Percentiles rank a stretch among this genome's conserved stretches.
Evolutionary conservation across 92 coral and sea anemone genomes (phyloP).

Genomic region (Muricea muricata): DNA sequence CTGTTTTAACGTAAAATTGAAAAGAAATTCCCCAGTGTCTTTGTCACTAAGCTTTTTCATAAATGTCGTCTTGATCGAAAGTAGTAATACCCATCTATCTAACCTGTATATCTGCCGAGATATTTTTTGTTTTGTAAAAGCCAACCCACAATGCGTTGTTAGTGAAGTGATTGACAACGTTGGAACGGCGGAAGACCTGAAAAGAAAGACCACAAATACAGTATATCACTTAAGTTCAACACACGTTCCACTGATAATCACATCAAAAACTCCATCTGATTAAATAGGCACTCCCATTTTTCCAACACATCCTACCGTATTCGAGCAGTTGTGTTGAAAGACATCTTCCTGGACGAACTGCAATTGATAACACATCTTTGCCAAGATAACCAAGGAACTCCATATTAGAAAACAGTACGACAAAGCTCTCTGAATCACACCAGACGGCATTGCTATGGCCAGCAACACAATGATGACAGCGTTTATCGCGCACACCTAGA

Average conservation of each 20-base stretch:
- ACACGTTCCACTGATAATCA: too few relatives aligned
- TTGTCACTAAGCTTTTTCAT: too few relatives aligned
- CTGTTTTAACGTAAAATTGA: too few relatives aligned
- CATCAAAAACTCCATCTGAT: background rate
- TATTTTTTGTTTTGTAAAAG: slow-evolving; percentile 88
- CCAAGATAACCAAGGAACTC: slow-evolving; percentile 93
- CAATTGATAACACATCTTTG: slow-evolving; percentile 95
- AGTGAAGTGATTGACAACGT: slow-evolving; percentile 77
- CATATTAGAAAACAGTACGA: slow-evolving; percentile 96
- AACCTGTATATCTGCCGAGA: slow-evolving; percentile 94
- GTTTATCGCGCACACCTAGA: slow-evolving; percentile 93
- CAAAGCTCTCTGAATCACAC: slow-evolving; percentile 86
- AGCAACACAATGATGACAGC: slow-evolving; percentile 89
- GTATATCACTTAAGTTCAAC: too few relatives aligned
- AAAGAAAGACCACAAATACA: background rate
- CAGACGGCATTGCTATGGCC: slow-evolving; percentile 95
- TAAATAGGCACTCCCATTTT: background rate
- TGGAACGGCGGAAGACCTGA: slow-evolving; percentile 77
- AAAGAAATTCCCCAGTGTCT: too few relatives aligned
- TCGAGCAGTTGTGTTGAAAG: slow-evolving; percentile 96
- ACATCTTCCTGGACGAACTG: slow-evolving; percentile 96
- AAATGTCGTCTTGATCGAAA: too few relatives aligned
- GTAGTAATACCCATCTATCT: background rate
- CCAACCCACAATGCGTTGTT: slow-evolving; percentile 99
- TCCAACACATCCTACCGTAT: slow-evolving; percentile 85